Evolutionary conservation across 1,140 invertebrate genomes (phyloP), one percentile per base, ranked within the genome.

Genomic region (Tribolium madens): DNA sequence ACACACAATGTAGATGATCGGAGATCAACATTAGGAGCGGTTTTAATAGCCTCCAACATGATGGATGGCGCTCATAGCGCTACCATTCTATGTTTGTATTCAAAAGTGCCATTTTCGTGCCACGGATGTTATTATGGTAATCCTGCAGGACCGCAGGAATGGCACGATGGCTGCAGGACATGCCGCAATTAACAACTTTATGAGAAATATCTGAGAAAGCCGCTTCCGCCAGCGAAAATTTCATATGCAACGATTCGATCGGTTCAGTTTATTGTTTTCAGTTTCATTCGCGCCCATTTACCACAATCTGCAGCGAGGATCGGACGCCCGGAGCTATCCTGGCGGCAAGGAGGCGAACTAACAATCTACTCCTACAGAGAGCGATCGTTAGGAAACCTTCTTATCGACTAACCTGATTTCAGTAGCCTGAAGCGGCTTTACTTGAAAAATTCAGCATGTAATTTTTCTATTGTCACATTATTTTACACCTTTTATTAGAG

Each of bases 371-470:
- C 80, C 78, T 77, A 73, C 79, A 75, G 73, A 60, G 72, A 73
- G 75, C 74, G 75, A 78, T 80, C 77, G 73, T 81, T 81, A 81
- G 78, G 33, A 79, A 79, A 81, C 75, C 78, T 79, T 79, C 80
- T 81, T 81, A 81, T 81, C 80, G 78, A 77, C 78, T 81, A 81
- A 81, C 80, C 80, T 81, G 78, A 64, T 81, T 79, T 81, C 75
- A 76, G 76, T 70, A 76, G 76, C 78, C 76, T 64, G 60, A 33
- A 76, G 80, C 78, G 10, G 76, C 33, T 76, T 76, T 74, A 60
- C 74, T 52, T 52, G 21, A 76, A 79, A 76, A 72, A 74, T 70
- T 15, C 46, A 52, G 15, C 36, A 53, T 78, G 76, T 78, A 79
- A 79, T 81, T 81, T 81, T 77, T 78, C 47, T 76, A 79, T 81